Conservation (phyloP, 2,113 vertebrate species). For the Mionectes macconnelli region DNA sequence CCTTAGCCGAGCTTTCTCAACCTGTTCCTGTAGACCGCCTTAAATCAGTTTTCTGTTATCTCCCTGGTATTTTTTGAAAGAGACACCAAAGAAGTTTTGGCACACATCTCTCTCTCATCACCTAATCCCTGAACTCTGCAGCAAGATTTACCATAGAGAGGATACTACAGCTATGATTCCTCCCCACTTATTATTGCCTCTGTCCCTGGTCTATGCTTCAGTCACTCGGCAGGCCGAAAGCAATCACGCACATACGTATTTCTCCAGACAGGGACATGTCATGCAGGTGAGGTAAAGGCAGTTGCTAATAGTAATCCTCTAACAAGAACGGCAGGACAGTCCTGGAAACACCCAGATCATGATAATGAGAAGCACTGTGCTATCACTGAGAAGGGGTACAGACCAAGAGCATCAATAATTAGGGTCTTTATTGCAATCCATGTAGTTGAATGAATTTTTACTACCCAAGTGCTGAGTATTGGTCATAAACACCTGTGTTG, state of each 20-base stretch:
- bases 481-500: neutral
- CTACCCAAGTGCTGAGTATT: neutral
- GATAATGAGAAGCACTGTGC: neutral
- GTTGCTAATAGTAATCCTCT: neutral
- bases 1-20: neutral
- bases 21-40: neutral
- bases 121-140: neutral
- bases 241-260: neutral
- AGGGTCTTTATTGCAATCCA: neutral
- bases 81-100: neutral
- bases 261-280: neutral
- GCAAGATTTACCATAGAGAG: neutral
- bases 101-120: neutral
- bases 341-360: neutral
- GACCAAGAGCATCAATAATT: neutral
- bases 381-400: neutral
- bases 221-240: neutral
- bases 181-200: neutral
- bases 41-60: neutral
- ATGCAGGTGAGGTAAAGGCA: neutral
- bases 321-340: neutral
- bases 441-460: neutral
- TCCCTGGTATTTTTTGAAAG: neutral
- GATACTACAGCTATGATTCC: neutral
- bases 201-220: neutral